Conservation (phyloP, 2,113 vertebrate species). For the Potamarius usumacintae region DNA sequence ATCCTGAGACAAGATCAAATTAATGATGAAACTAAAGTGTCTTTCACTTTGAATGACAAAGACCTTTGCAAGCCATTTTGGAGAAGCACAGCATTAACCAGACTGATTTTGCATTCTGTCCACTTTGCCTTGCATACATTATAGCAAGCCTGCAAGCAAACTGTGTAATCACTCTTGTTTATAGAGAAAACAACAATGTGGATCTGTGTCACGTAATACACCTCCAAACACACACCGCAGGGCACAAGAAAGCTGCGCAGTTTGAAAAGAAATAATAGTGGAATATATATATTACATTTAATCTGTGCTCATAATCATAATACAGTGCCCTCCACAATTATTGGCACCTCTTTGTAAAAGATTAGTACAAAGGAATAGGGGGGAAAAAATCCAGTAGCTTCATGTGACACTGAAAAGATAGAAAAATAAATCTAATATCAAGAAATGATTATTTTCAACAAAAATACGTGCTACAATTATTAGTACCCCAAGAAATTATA, state of each 20-base stretch:
- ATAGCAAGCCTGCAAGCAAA: conserved; percentile 56
- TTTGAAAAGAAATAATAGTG: neutral
- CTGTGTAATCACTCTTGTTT: conserved; percentile 68
- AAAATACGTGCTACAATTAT: too few relatives aligned
- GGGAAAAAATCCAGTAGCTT: too few relatives aligned
- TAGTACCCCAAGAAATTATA: too few relatives aligned
- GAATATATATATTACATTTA: neutral
- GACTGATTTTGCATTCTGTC: conserved; percentile 71
- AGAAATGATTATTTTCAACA: too few relatives aligned
- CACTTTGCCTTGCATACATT: conserved; percentile 64
- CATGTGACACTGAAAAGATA: too few relatives aligned
- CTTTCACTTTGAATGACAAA: conserved; percentile 57
- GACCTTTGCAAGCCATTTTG: conserved; percentile 32
- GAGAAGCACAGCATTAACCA: conserved; percentile 70
- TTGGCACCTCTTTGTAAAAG: too few relatives aligned
- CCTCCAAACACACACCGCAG: conserved; percentile 57
- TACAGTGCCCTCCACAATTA: too few relatives aligned
- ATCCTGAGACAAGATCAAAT: conserved; percentile 59
- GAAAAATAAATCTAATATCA: too few relatives aligned
- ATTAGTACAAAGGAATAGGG: too few relatives aligned
- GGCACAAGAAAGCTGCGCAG: neutral
- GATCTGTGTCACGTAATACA: conserved; percentile 44
- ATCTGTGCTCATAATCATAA: conserved; percentile 11
- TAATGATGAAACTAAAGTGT: conserved; percentile 64
- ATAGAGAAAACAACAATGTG: conserved; percentile 64